Evolutionary conservation across 2,888 invertebrate genomes (phyloP), one percentile per base, ranked within the genome.

Genomic region (Noctua janthina): DNA sequence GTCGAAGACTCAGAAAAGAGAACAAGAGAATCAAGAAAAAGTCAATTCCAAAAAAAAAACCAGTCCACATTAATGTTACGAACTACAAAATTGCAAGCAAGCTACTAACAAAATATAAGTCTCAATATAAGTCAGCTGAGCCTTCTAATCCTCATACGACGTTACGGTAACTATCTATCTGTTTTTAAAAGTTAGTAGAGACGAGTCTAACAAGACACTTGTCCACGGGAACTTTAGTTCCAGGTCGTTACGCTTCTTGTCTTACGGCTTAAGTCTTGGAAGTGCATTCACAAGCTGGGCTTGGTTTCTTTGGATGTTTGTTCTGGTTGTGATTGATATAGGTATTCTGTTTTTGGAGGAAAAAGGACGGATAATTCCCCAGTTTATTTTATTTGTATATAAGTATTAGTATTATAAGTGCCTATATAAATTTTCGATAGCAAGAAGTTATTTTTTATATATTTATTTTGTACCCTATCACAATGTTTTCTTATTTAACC

Each of bases 181-280:
- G 84, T 90, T 86, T 88, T 86, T 82, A 77, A 83, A 86, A 91
- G 85, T 91, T 88, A 83, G 86, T 78, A 82, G 86, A 78, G 86
- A 86, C 83, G 84, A 89, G 86, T 90, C 88, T 91, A 92, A 92
- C 91, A 91, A 92, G 92, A 89, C 87, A 88, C 89, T 90, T 83
- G 89, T 88, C 84, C 83, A 78, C 69, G 76, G 74, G 76, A 84
- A 84, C 82, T 88, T 90, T 83, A 89, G 90, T 88, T 91, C 87
- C 85, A 88, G 83, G 87, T 90, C 87, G 90, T 91, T 91, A 91
- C 87, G 82, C 79, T 84, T 86, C 88, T 89, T 88, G 89, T 88
- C 82, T 86, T 75, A 73, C 78, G 79, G 89, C 83, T 88, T 85
- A 84, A 86, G 81, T 79, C 86, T 79, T 71, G 46, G 43, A 66